phyloP scores from a whole-genome alignment of 2,888 invertebrate genomes.

The Caenorhabditis sinica region DNA sequence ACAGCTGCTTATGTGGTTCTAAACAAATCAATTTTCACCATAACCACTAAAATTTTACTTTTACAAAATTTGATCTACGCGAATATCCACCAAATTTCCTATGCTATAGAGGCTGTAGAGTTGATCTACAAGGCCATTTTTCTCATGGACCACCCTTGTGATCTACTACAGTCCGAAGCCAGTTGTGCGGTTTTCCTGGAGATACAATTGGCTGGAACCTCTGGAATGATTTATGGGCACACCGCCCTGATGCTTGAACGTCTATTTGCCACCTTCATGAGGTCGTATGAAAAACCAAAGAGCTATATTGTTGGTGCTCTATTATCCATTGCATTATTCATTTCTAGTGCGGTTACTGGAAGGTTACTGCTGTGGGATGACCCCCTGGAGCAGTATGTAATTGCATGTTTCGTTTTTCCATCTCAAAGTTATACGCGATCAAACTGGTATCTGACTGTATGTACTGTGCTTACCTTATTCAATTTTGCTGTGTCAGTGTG shows the following conservation, averaged over 20 bases:
- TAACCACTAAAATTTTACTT: conserved; percentile 27
- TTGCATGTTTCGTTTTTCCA: conserved; percentile 13
- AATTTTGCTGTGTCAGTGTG: conserved; percentile 5
- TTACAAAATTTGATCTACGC: conserved; percentile 37
- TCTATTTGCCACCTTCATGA: conserved; percentile 16
- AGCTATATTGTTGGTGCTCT: background rate
- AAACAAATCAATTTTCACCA: conserved; percentile 28
- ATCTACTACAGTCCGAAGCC: conserved; percentile 16
- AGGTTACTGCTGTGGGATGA: conserved; percentile 23
- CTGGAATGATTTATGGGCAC: conserved; percentile 48
- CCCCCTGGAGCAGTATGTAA: background rate
- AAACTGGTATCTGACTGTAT: background rate
- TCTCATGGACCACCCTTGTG: conserved; percentile 12
- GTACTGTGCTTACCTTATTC: conserved; percentile 5
- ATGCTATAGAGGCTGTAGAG: conserved; percentile 12
- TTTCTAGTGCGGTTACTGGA: conserved; percentile 9
- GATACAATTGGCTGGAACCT: conserved; percentile 2
- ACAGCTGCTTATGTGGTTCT: conserved; percentile 1
- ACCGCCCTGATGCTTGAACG: conserved; percentile 44
- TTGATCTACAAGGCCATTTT: conserved; percentile 30
- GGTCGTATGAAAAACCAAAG: background rate
- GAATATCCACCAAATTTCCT: conserved; percentile 29
- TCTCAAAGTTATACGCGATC: background rate
- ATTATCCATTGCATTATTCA: background rate
- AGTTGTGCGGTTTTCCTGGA: conserved; percentile 25